phyloP scores from a whole-genome alignment of 2,888 invertebrate species.

The Sthenelais limicola region DNA sequence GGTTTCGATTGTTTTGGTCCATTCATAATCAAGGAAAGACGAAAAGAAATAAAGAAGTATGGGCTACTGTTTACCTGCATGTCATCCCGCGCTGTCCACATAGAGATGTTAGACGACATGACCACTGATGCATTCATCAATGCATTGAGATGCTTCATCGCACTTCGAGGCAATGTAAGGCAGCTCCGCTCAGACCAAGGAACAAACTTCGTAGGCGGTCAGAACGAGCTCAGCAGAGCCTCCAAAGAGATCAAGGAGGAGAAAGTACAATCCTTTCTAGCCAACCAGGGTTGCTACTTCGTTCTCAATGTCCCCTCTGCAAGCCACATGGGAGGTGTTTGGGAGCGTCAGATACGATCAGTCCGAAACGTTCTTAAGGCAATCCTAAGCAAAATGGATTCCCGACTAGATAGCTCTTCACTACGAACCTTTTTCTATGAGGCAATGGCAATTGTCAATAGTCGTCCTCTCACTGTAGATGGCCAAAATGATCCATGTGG shows the following conservation, averaged over 20 bases:
- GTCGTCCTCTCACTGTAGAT: constrained; percentile 48
- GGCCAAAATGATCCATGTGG: constrained; percentile 42
- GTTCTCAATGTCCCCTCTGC: constrained; percentile 53
- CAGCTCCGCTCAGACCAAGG: constrained; percentile 24
- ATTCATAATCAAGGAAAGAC: constrained; percentile 53
- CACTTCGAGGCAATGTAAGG: neutral
- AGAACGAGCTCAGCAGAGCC: constrained; percentile 33
- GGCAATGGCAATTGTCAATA: constrained; percentile 48
- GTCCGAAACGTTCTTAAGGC: constrained; percentile 49
- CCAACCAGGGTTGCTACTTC: constrained; percentile 26
- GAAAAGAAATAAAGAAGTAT: constrained; percentile 55
- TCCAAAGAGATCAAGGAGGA: constrained; percentile 35
- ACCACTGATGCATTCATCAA: constrained; percentile 33
- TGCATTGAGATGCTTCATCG: neutral
- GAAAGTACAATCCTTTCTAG: neutral
- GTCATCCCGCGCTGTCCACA: constrained; percentile 9
- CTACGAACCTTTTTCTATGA: constrained; percentile 52
- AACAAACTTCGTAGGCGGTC: constrained; percentile 43
- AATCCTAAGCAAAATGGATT: constrained; percentile 40
- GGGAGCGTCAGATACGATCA: constrained; percentile 56
- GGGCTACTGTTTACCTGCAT: constrained; percentile 51
- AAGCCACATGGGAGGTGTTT: constrained; percentile 56
- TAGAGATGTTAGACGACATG: constrained; percentile 26
- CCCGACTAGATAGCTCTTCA: constrained; percentile 44
- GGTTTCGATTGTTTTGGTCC: constrained; percentile 58